Evolutionary conservation across 2,797 vertebrate genomes (phyloP).

Genomic region (Urophycis tenuis): DNA sequence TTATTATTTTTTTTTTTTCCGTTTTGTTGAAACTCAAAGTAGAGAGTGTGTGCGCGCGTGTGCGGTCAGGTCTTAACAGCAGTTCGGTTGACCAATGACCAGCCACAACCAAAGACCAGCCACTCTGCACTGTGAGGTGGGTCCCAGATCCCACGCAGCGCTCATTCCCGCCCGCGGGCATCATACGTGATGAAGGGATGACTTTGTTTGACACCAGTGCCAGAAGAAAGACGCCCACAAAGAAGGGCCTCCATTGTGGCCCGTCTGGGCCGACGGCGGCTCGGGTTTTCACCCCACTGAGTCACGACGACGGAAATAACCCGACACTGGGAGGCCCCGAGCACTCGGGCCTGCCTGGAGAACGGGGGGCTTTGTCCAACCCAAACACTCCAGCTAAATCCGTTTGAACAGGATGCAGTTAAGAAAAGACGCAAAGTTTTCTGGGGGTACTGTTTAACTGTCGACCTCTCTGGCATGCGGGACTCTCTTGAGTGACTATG

Average conservation of each 20-base stretch:
- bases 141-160: neutral
- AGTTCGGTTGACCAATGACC: neutral
- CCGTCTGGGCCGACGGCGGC: constrained; percentile 34
- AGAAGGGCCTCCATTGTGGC: constrained; percentile 45
- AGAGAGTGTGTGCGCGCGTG: no score
- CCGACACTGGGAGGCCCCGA: constrained; percentile 47
- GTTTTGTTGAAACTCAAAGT: no score
- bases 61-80: neutral
- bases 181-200: constrained; percentile 27
- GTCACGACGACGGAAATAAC: constrained; percentile 55
- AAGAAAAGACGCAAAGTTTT: neutral
- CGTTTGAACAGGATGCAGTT: neutral
- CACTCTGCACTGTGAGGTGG: neutral
- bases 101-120: no score
- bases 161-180: constrained; percentile 9
- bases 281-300: constrained; percentile 43
- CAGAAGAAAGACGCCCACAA: constrained; percentile 38
- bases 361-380: constrained; percentile 50
- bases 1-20: no score
- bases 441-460: neutral
- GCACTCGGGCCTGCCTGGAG: constrained; percentile 44
- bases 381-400: constrained; percentile 6
- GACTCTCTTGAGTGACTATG: no score
- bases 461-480: neutral
- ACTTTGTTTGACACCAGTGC: constrained; percentile 37